These are phyloP conservation scores for Phodopus roborovskii DNA, from an alignment of 2,113 vertebrate genomes.

Conservation along the genomic window DNA sequence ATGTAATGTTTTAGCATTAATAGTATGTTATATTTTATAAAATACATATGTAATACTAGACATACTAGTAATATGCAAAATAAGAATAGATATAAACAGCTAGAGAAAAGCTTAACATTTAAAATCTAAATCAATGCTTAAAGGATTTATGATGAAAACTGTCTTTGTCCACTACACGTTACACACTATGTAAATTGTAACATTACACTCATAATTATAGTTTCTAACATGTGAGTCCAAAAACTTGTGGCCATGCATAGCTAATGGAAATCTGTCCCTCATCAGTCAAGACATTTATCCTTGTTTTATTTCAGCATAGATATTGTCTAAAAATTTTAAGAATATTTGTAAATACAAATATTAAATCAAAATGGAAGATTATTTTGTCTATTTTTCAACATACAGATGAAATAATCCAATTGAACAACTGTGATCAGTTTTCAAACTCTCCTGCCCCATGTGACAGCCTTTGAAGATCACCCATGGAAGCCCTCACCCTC, in stretches of 20 bases:
- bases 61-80: neutral
- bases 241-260: neutral
- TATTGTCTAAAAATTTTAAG: neutral
- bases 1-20: neutral
- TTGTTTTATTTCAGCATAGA: neutral
- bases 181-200: neutral
- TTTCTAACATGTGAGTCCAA: neutral
- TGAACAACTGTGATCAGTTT: neutral
- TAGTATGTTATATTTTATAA: neutral
- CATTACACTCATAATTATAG: neutral
- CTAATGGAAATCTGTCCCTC: neutral
- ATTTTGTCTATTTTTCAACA: neutral
- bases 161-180: neutral
- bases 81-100: neutral
- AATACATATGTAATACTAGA: constrained; percentile 17
- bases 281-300: neutral
- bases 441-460: neutral
- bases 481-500: too few relatives aligned
- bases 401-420: neutral
- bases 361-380: neutral
- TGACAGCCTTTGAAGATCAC: too few relatives aligned
- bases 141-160: constrained; percentile 5
- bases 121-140: constrained; percentile 43
- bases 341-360: neutral
- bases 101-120: neutral